Base-by-base conservation (phyloP, 2,113 vertebrate genomes). In the Psittacula cyanocephala region DNA sequence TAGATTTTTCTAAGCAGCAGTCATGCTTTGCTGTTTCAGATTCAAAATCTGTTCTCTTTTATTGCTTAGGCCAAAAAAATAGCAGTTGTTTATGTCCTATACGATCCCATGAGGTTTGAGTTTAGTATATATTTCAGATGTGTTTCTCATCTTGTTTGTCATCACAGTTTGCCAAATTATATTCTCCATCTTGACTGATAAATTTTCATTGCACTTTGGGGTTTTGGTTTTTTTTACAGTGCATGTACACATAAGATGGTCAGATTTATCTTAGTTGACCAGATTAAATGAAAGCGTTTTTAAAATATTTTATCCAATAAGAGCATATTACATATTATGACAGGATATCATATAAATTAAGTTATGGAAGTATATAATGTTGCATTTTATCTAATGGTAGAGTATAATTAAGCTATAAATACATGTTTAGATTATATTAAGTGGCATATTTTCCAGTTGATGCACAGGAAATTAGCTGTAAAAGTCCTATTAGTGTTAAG, bases 401-500 rank as follows among this genome's bases (percentile, higher is more conserved):
- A 89, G 49, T 87, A 91, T 95, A 95, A 91, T 97, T 85, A 94
- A 91, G 65, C n/a, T 93, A 92, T 88, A 96, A 90, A 95, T 96
- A 78, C 25, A 75, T 72, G 71, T 87, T 94, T 83, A 95, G 60
- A 74, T 91, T 89, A 84, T 85, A 96, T 79, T 93, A 83, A 95
- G 67, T 67, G 88, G 59, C 68, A 74, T 82, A 85, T 93, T 97
- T 96, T 91, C 89, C 82, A 93, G 76, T 7, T 67, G 72, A 81
- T 91, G 87, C 84, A 91, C 78, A 93, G 82, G 74, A 92, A 97
- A 96, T 96, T 92, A 94, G 55, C 75, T 81, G 78, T 83, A 92
- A 91, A 96, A 89, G n/a, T 86, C 63, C 41, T 92, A 95, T 97
- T 93, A 94, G 37, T 74, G 70, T 94, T 95, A 96, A 95, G 81